Conservation (phyloP, 1,140 invertebrate species). For the Drosophila melanogaster region DNA sequence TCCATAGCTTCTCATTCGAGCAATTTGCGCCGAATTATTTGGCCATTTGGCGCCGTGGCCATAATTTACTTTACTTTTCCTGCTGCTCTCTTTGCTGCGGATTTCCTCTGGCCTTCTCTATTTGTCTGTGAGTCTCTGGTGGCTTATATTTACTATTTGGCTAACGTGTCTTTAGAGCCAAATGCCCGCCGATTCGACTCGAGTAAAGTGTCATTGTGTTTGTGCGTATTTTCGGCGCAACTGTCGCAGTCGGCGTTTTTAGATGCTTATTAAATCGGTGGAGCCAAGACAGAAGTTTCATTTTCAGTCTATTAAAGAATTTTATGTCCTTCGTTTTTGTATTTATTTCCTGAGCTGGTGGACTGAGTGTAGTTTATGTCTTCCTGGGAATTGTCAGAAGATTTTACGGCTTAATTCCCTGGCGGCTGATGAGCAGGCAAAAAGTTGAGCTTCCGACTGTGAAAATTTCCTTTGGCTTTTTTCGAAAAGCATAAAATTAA, state of each 20-base stretch:
- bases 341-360: slow-evolving; percentile 12
- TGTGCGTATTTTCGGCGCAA: slow-evolving; percentile 5
- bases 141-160: slow-evolving; percentile 41
- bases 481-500: slow-evolving; percentile 8
- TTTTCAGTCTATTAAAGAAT: slow-evolving; percentile 71
- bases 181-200: slow-evolving; percentile 46
- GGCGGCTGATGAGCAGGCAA: slow-evolving; percentile 1
- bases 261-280: slow-evolving; percentile 59
- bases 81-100: slow-evolving; percentile 4
- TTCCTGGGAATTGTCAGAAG: slow-evolving; percentile 52
- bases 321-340: slow-evolving; percentile 46
- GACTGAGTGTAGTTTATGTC: slow-evolving; percentile 33
- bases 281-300: slow-evolving; percentile 55
- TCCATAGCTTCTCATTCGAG: slow-evolving; percentile 35
- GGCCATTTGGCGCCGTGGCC: slow-evolving; percentile 44
- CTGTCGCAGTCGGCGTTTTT: slow-evolving; percentile 18
- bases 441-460: slow-evolving; percentile 3
- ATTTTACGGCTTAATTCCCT: slow-evolving; percentile 35
- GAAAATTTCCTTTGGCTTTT: slow-evolving; percentile 8
- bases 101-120: slow-evolving; percentile 22
- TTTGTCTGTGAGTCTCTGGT: slow-evolving; percentile 37
- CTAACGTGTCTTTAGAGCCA: slow-evolving; percentile 56
- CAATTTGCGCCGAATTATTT: slow-evolving; percentile 67
- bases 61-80: slow-evolving; percentile 66
- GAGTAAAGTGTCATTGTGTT: slow-evolving; percentile 40